Percentiles rank a stretch among this genome's conserved stretches.
Evolutionary conservation across 2,888 invertebrate genomes (phyloP).

Genomic region (Sinentomon sp.): DNA sequence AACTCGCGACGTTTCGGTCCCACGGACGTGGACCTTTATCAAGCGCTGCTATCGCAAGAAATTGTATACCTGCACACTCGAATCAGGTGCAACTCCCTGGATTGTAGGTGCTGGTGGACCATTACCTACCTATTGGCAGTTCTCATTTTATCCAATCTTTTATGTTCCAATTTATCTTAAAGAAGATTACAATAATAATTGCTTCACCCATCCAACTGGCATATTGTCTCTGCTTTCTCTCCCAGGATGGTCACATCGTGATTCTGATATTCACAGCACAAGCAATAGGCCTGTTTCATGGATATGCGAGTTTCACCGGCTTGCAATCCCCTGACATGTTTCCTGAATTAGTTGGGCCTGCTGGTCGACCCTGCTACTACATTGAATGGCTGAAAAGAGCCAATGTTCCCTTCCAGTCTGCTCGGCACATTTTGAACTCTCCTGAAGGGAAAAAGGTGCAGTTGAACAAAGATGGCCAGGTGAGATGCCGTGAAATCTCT

Average conservation of each 20-base stretch:
- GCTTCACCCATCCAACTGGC: too few species aligned
- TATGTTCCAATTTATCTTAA: too few species aligned
- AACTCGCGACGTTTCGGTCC: too few species aligned
- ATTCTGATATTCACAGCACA: constrained; percentile 28
- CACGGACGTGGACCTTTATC: too few species aligned
- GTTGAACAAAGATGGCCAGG: constrained; percentile 31
- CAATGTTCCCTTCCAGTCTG: constrained; percentile 23
- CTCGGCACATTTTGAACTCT: constrained; percentile 28
- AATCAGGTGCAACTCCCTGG: too few species aligned
- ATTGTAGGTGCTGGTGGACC: too few species aligned
- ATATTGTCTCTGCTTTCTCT: too few species aligned
- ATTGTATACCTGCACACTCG: too few species aligned
- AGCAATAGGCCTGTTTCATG: constrained; percentile 26
- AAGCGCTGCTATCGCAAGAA: too few species aligned
- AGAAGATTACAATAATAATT: too few species aligned
- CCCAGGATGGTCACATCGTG: constrained; percentile 21
- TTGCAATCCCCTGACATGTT: constrained; percentile 19
- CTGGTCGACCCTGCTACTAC: constrained; percentile 20
- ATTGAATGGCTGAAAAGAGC: constrained; percentile 25
- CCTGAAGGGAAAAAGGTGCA: constrained; percentile 28
- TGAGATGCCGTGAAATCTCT: constrained; percentile 17
- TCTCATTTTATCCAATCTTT: too few species aligned
- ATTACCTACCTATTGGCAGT: too few species aligned
- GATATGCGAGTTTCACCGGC: constrained; percentile 22
- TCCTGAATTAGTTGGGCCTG: constrained; percentile 20